A percentile compares a stretch with the other conserved stretches of the same genome.
Evolutionary conservation across 2,113 vertebrate species (phyloP).

Genomic region (Vidua chalybeata): DNA sequence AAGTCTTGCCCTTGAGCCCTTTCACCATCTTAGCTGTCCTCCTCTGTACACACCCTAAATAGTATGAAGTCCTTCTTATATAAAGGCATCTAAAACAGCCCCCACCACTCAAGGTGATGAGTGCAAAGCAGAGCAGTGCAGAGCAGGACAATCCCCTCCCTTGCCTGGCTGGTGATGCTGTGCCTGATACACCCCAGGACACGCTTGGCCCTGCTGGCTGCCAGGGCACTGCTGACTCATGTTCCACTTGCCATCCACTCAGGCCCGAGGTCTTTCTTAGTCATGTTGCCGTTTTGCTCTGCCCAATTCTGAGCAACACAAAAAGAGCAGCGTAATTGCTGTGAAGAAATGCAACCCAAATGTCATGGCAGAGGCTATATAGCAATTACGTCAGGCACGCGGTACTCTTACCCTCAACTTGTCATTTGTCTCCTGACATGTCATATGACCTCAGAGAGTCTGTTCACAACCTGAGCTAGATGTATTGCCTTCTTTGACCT

Average conservation of each 20-base stretch:
- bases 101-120: fast-evolving
- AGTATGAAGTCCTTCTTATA: background rate
- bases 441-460: background rate
- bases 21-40: background rate
- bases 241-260: background rate
- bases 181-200: background rate
- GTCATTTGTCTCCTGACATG: background rate
- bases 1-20: background rate
- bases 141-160: background rate
- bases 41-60: background rate
- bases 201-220: background rate
- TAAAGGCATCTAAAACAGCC: background rate
- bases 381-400: background rate
- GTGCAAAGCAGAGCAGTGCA: background rate
- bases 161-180: fast-evolving
- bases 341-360: slow-evolving; percentile 17
- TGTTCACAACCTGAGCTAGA: background rate
- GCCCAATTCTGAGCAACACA: background rate
- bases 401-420: background rate
- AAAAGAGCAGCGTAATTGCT: slow-evolving; percentile 12
- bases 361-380: background rate
- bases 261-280: background rate
- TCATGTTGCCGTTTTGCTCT: background rate
- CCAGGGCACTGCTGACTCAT: background rate
- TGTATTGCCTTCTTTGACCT: background rate